These are phyloP conservation scores for Ibidorhyncha struthersii DNA, from an alignment of 2,113 vertebrate genomes.

Conservation along the genomic window DNA sequence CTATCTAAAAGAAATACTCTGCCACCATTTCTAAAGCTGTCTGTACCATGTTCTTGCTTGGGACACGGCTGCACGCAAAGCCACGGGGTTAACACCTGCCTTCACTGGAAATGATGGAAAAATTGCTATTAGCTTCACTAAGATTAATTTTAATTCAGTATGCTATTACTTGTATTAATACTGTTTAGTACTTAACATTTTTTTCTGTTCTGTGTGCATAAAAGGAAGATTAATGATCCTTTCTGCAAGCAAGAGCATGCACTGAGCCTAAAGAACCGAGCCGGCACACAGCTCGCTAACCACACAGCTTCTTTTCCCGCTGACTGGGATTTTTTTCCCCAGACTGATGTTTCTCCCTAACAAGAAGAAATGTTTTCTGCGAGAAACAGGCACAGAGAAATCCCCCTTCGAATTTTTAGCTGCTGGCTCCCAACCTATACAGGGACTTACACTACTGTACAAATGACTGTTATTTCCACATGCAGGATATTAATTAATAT, in stretches of 20 bases:
- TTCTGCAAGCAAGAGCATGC: neutral
- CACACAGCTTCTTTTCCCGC: neutral
- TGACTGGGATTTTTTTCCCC: neutral
- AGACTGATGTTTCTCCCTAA: neutral
- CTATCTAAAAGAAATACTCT: neutral
- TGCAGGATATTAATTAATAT: no score
- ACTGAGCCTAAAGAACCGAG: fast-evolving
- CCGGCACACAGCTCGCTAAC: neutral
- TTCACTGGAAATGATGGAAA: neutral
- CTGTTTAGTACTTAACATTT: neutral
- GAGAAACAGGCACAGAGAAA: neutral
- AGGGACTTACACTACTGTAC: neutral
- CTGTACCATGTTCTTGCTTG: neutral
- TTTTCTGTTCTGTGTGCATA: neutral
- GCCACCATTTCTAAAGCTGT: neutral
- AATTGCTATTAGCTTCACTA: neutral
- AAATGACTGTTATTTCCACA: neutral
- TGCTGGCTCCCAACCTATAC: neutral
- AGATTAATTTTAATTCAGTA: neutral
- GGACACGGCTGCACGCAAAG: neutral
- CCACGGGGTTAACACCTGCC: neutral
- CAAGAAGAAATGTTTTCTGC: neutral
- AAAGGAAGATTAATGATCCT: neutral
- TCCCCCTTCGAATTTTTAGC: neutral
- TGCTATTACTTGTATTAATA: neutral